Percentiles rank a stretch among this genome's conserved stretches.
phyloP scores from a whole-genome alignment of 2,797 vertebrate species.

The Micromesistius poutassou region DNA sequence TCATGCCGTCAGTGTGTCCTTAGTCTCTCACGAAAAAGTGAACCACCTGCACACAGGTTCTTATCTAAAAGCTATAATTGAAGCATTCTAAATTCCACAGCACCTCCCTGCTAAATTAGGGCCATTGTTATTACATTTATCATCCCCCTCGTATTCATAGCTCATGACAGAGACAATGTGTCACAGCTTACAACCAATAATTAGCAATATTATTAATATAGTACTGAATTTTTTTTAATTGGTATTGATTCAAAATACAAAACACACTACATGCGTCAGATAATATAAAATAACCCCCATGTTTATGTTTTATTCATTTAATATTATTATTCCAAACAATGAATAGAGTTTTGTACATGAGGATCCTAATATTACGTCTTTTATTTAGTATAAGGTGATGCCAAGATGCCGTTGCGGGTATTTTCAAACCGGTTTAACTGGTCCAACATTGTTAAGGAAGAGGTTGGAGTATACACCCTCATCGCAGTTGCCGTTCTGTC shows the following conservation, averaged over 20 bases:
- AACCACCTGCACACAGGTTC: neutral
- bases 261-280: neutral
- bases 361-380: neutral
- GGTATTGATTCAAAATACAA: neutral
- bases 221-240: too few species aligned
- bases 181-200: too few species aligned
- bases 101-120: neutral
- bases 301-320: neutral
- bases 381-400: neutral
- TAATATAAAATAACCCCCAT: neutral
- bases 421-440: slow-evolving; percentile 55
- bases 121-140: neutral
- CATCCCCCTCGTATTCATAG: too few species aligned
- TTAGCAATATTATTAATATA: neutral
- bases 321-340: neutral
- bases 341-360: neutral
- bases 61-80: neutral
- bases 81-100: neutral
- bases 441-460: slow-evolving; percentile 49
- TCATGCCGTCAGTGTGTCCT: neutral
- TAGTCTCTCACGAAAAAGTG: neutral
- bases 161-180: too few species aligned
- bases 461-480: slow-evolving; percentile 41
- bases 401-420: slow-evolving; percentile 2
- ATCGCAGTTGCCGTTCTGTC: slow-evolving; percentile 16